phyloP scores from a whole-genome alignment of 2,888 invertebrate genomes.

The Escarpia spicata region DNA sequence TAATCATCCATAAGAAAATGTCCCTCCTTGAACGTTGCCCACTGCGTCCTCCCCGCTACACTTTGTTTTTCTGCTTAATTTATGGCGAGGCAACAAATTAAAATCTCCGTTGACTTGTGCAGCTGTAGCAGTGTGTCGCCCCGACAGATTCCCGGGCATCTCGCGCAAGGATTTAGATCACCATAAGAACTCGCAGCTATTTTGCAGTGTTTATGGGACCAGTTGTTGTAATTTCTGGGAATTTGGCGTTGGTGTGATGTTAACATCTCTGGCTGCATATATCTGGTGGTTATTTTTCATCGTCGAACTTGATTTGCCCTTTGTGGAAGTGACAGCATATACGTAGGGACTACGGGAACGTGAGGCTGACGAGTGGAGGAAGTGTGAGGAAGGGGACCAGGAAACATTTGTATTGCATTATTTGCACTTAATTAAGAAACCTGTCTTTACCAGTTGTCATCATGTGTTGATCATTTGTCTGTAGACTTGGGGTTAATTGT shows the following conservation, averaged over 20 bases:
- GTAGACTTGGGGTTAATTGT: not conserved
- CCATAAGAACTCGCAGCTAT: not conserved
- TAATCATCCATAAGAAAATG: not conserved
- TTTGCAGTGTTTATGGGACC: not conserved
- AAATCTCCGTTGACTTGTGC: not conserved
- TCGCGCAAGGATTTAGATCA: not conserved
- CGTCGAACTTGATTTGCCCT: slow-evolving; percentile 13
- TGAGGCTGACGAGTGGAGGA: not conserved
- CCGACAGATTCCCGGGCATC: not conserved
- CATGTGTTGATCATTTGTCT: not conserved
- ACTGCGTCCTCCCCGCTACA: not conserved
- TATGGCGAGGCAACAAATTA: not conserved
- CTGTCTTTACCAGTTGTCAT: not conserved
- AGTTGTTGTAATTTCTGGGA: slow-evolving; percentile 13
- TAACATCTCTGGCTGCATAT: not conserved
- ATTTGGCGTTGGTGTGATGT: not conserved
- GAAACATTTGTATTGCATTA: not conserved
- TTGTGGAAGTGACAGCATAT: not conserved
- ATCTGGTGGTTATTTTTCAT: slow-evolving; percentile 16
- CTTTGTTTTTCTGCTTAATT: not conserved
- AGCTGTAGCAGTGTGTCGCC: not conserved
- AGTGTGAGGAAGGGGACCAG: not conserved
- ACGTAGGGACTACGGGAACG: not conserved
- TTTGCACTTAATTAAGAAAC: not conserved
- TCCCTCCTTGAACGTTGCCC: not conserved